These are phyloP conservation scores for Spialia ferax DNA, from an alignment of 2,888 invertebrate genomes.

Conservation along the genomic window DNA sequence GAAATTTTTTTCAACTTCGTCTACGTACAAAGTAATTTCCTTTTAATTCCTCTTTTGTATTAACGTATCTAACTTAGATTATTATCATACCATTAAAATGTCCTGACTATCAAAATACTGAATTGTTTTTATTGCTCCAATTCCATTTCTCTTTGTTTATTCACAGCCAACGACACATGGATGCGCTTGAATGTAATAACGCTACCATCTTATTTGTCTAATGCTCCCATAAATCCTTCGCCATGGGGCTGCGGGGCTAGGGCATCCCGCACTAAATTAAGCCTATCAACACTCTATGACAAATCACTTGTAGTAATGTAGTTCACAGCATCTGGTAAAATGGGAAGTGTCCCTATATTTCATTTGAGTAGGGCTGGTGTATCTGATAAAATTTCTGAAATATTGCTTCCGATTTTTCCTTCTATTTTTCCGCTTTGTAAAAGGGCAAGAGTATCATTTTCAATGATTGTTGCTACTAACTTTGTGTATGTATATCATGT, in stretches of 20 bases:
- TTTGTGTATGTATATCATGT: too few relatives aligned
- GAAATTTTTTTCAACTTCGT: too few relatives aligned
- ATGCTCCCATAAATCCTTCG: constrained; percentile 48
- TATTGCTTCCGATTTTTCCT: constrained; percentile 3
- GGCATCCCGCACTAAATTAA: constrained; percentile 68
- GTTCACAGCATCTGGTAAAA: constrained; percentile 35
- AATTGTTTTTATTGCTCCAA: constrained; percentile 15
- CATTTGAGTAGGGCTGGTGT: constrained; percentile 14
- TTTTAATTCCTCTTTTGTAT: too few relatives aligned
- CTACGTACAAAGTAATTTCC: too few relatives aligned
- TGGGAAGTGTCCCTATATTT: constrained; percentile 31
- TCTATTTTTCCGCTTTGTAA: too few relatives aligned
- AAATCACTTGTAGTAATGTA: constrained; percentile 61
- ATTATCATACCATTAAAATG: background rate
- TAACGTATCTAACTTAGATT: background rate
- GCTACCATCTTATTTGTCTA: constrained; percentile 39
- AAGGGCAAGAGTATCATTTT: too few relatives aligned
- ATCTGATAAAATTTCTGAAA: constrained; percentile 7
- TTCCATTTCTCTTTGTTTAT: constrained; percentile 19
- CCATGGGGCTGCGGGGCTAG: constrained; percentile 43
- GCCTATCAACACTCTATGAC: constrained; percentile 74
- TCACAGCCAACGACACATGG: constrained; percentile 30
- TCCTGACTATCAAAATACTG: background rate
- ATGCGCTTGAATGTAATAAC: constrained; percentile 32
- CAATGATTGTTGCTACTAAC: too few relatives aligned